Base-by-base conservation (phyloP, 2,113 vertebrate genomes). In the Cygnus atratus region DNA sequence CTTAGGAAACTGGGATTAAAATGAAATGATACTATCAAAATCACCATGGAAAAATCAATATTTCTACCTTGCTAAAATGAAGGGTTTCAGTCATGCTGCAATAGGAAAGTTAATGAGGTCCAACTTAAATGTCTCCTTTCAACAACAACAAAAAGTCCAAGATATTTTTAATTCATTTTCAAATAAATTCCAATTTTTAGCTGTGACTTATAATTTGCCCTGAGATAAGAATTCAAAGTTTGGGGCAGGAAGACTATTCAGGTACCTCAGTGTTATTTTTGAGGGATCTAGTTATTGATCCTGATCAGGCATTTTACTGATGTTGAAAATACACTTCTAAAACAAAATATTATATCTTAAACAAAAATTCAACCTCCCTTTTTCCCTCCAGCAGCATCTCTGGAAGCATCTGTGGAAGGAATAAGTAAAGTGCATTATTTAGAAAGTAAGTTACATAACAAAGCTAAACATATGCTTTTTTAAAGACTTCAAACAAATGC, bases 351-450 rank as follows among this genome's bases (percentile, higher is more conserved):
- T 87, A 3, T 46, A 22, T 35, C 57, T 94, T 91, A 87, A 82
- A 41, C n/a, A 92, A 91, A 59, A 87, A 87, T 86, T 93, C 39
- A 48, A 55, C 37, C 19, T n/a, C 41, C 39, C 44, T 74, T 66
- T 25, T 84, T n/a, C 93, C 39, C 35, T 97, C 73, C 66, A 87
- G 55, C 35, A 84, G n/a, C 44, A 59, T 33, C 37, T 82, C 35
- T 68, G 46, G 46, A 48, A 48, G 46, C 20, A 77, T 62, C 93
- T 84, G 87, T 6, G 9, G 57, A 93, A 86, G 87, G 83, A 57
- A 72, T 88, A 92, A 95, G 77, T 93, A 92, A 95, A 97, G 95
- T 82, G 11, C 46, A 77, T 43, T 71, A 5, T 46, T 72, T 83
- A 70, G 18, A 35, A 20, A 84, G 20, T 33, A 83, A 81, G 81